Base-by-base conservation (phyloP, 2,797 vertebrate genomes). In the Hoplostethus mediterraneus region DNA sequence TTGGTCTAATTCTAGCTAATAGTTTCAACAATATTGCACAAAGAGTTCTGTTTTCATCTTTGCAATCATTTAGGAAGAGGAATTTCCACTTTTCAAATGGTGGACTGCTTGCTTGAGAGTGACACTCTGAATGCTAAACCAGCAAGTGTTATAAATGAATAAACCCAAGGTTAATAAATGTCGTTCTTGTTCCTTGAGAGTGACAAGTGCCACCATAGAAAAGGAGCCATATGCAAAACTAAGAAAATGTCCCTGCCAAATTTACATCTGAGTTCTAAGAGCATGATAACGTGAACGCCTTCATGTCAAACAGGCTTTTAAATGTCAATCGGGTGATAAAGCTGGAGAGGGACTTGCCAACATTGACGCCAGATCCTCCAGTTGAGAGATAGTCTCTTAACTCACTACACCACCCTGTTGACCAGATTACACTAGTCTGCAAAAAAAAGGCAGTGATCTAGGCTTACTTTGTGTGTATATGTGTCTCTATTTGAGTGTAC, bases 241-340 rank as follows among this genome's bases (percentile, higher is more conserved):
- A 79, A 65, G 61, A 76, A 63, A 72, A 82, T 36, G 67, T 31
- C 56, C 71, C 49, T 33, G 44, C 30, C 4, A 67, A 16, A 89
- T 92, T 85, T 91, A 25, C 75, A 77, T 83, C 33, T 80, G 77
- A 81, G 76, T 66, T 87, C 78, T 40, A 42, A 76, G 60, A 71
- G 0, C 6, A 51, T 16, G 45, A 54, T 40, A 57, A 48, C 7
- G 67, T 1, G 25, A 69, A 65, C 31, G 60, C 28, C 28, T 63
- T 0, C 5, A 65, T 45, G 48, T 71, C 25, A 47, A 0, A 30
- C 51, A 30, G 10, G 8, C 17, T 54, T 56, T 71, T 51, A 12
- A 4, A 51, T 36, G 28, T 28, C 28, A 28, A 28, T 60, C 12
- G 8, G 42, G 21, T 72, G 58, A 60, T 54, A 54, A 62, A 57